Evolutionary conservation across 2,888 invertebrate genomes (phyloP), one percentile per base, ranked within the genome.

Genomic region (Dicyrtoma fusca): DNA sequence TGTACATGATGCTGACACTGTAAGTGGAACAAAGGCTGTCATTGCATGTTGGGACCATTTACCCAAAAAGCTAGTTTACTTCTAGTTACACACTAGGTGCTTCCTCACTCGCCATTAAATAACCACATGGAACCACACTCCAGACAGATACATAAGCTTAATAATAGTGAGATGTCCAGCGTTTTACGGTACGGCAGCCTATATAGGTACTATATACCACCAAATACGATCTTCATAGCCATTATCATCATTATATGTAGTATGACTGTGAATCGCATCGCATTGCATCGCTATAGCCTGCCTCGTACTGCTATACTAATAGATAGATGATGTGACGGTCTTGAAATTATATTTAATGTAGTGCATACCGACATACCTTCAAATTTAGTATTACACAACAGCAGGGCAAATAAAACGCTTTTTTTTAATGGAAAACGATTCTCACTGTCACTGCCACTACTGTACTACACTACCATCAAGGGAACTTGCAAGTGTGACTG

Each of bases 21-120:
- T 34, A 34, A 34, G 8, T 34, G 34, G 34, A 34, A 34, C 34
- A 34, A 34, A 34, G 34, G 34, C 4, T 34, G 34, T 34, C 34
- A 34, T 55, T 55, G 55, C 55, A 55, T 55, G 55, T 55, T 21
- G 13, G 55, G 13, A 25, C 14, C 55, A 25, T 55, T 55, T 55
- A 55, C 21, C 19, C 21, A 19, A 13, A 25, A 34, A 51, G 21
- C 55, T 55, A 55, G 17, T 21, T 21, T n/a, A 55, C 21, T 55
- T 21, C 23, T 23, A 55, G 23, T 55, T 55, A 55, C 55, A 55
- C 55, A 55, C 23, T 17, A 55, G 55, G 55, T 55, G 55, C 55
- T 55, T 55, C 55, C 55, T 55, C 55, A 55, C 55, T 55, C 55
- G 23, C 55, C 55, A 55, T 55, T 55, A 55, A 55, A 55, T 55